phyloP scores from a whole-genome alignment of 2,888 invertebrate genomes.

The Hetaerina titia region DNA sequence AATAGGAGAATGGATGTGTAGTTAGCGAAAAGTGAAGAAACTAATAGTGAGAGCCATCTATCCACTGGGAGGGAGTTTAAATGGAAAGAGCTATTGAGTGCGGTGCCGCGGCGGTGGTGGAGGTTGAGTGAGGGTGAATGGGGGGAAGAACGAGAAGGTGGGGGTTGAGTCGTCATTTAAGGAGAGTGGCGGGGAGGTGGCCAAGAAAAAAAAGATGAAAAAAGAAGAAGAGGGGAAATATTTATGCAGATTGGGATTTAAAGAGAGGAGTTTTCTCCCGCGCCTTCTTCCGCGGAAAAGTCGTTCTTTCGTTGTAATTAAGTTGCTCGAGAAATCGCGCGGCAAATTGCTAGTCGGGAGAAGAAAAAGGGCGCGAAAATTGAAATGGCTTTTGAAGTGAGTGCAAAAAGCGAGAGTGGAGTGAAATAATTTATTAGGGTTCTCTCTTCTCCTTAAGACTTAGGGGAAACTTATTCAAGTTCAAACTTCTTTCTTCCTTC shows the following conservation, averaged over 20 bases:
- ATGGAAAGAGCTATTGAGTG: slow-evolving; percentile 52
- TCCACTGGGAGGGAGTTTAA: slow-evolving; percentile 52
- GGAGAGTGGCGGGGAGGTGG: background rate
- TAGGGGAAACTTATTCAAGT: slow-evolving; percentile 62
- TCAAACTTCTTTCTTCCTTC: slow-evolving; percentile 55
- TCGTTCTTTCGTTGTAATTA: slow-evolving; percentile 66
- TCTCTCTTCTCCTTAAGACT: slow-evolving; percentile 65
- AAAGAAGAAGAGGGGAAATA: slow-evolving; percentile 43
- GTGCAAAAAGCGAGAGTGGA: slow-evolving; percentile 67
- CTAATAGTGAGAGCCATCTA: slow-evolving; percentile 62
- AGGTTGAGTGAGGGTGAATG: background rate
- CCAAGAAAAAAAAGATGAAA: slow-evolving; percentile 11
- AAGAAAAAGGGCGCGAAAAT: slow-evolving; percentile 64
- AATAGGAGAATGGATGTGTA: slow-evolving; percentile 59
- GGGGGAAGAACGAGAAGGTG: background rate
- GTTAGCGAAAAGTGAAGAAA: slow-evolving; percentile 60
- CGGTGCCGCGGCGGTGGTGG: background rate
- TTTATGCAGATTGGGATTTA: slow-evolving; percentile 67
- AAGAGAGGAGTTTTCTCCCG: slow-evolving; percentile 53
- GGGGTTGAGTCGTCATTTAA: background rate
- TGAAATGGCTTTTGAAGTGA: slow-evolving; percentile 67
- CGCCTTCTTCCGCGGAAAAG: slow-evolving; percentile 56
- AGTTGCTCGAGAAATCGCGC: slow-evolving; percentile 66
- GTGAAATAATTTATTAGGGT: slow-evolving; percentile 67
- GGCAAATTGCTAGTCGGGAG: slow-evolving; percentile 63